A percentile compares a stretch with the other conserved stretches of the same genome.
Evolutionary conservation across 2,797 vertebrate species (phyloP).

Genomic region (Hippocampus kuda): DNA sequence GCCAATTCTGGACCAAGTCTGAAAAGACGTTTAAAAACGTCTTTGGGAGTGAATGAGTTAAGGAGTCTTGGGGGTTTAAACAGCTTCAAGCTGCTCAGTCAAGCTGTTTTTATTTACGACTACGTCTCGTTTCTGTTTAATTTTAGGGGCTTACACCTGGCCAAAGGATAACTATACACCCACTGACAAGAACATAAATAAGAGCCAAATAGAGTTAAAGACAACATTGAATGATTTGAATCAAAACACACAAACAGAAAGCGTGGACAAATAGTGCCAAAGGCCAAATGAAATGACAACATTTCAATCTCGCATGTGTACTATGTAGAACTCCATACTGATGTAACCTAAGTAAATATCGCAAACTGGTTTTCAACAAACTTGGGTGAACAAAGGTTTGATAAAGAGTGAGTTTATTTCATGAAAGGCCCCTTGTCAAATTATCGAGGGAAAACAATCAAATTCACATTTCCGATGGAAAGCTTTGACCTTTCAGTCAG

Average conservation of each 20-base stretch:
- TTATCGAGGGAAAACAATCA: neutral
- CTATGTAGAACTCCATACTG: no score
- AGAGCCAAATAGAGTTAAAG: neutral
- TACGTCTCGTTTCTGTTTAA: neutral
- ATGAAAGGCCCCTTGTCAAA: neutral
- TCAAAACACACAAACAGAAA: neutral
- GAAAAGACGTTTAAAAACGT: no score
- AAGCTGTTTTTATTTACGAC: neutral
- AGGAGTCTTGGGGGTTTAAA: neutral
- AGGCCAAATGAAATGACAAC: neutral
- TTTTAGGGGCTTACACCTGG: neutral
- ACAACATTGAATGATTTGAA: neutral
- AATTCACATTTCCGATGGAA: conserved; percentile 36
- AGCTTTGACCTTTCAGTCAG: conserved; percentile 30
- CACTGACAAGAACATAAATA: neutral
- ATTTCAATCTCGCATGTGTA: neutral
- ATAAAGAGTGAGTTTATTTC: neutral
- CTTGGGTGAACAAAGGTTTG: neutral
- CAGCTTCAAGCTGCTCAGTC: neutral
- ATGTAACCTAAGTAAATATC: neutral
- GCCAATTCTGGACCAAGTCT: no score
- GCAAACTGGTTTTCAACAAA: neutral
- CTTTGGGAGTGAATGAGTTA: no score
- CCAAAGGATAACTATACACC: neutral
- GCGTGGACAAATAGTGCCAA: neutral